Conservation (phyloP, 2,113 vertebrate genomes). For the Sinocyclocheilus grahami region DNA sequence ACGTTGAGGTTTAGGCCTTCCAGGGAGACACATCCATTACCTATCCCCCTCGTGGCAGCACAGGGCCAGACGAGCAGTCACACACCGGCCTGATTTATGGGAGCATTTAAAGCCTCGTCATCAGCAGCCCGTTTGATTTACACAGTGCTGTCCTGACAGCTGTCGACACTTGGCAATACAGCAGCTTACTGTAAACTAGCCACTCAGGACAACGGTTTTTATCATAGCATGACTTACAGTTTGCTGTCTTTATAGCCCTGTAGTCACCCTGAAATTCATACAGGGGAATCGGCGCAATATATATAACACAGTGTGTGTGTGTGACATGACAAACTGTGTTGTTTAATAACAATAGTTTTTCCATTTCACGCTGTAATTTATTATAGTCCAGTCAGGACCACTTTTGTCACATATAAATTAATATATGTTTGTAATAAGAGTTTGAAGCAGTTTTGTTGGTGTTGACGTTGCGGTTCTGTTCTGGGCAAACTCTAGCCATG, state of each 20-base stretch:
- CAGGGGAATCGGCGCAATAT: neutral
- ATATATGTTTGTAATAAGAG: neutral
- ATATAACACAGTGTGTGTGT: neutral
- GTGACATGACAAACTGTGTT: neutral
- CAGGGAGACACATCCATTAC: constrained; percentile 31
- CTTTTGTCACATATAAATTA: neutral
- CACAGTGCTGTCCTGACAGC: constrained; percentile 37
- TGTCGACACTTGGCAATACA: neutral
- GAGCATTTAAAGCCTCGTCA: constrained; percentile 51
- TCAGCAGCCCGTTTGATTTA: constrained; percentile 46
- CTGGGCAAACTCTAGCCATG: neutral
- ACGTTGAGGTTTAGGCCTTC: constrained; percentile 20
- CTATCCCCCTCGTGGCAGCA: neutral
- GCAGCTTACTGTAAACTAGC: constrained; percentile 36
- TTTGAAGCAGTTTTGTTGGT: neutral
- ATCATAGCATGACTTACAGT: constrained; percentile 1
- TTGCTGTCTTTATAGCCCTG: neutral
- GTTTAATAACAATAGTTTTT: neutral
- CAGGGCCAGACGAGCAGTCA: constrained; percentile 15
- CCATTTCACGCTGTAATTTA: neutral
- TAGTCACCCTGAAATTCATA: neutral
- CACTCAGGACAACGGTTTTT: constrained; percentile 7
- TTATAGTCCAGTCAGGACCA: neutral
- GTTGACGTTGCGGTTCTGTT: neutral
- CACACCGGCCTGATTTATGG: constrained; percentile 51